Percentiles rank a stretch among this genome's conserved stretches.
phyloP scores from a whole-genome alignment of 1,140 invertebrate genomes.

The Drosophila punjabiensis region DNA sequence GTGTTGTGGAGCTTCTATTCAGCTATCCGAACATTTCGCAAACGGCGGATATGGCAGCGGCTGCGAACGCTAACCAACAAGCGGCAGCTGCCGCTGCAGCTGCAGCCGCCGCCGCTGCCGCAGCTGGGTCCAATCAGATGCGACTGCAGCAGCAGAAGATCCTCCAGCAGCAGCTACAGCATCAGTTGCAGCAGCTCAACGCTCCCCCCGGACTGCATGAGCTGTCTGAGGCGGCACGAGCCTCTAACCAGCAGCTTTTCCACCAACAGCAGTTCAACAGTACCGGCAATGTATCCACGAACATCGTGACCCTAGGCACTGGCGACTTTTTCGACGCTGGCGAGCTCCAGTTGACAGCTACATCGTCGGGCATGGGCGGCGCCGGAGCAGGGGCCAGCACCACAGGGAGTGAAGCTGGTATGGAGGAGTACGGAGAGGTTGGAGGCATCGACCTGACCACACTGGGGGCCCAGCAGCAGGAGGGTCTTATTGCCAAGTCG shows the following conservation, averaged over 20 bases:
- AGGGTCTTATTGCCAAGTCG: constrained; percentile 82
- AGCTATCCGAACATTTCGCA: constrained; percentile 93
- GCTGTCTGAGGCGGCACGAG: constrained; percentile 86
- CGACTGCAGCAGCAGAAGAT: constrained; percentile 81
- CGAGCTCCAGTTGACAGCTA: constrained; percentile 60
- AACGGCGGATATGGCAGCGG: constrained; percentile 74
- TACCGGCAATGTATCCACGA: constrained; percentile 49
- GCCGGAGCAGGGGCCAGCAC: constrained; percentile 46
- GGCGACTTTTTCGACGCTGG: constrained; percentile 70
- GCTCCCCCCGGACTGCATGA: constrained; percentile 86
- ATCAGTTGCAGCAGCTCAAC: constrained; percentile 85
- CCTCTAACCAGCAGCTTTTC: constrained; percentile 83
- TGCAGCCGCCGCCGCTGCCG: constrained; percentile 30
- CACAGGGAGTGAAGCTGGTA: constrained; percentile 54
- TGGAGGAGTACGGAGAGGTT: constrained; percentile 69
- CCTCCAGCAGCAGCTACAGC: constrained; percentile 85
- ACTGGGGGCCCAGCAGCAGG: constrained; percentile 80
- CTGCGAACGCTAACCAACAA: constrained; percentile 46
- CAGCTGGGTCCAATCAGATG: constrained; percentile 64
- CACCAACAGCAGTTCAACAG: constrained; percentile 77
- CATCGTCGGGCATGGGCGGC: constrained; percentile 14
- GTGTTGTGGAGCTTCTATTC: constrained; percentile 96
- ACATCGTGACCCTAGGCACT: constrained; percentile 67
- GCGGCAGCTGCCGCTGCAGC: constrained; percentile 62
- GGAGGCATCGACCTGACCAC: constrained; percentile 81